Evolutionary conservation across 23 tunicate genomes (phyloP), one percentile per base, ranked within the genome.

Genomic region (Corella eumyota): DNA sequence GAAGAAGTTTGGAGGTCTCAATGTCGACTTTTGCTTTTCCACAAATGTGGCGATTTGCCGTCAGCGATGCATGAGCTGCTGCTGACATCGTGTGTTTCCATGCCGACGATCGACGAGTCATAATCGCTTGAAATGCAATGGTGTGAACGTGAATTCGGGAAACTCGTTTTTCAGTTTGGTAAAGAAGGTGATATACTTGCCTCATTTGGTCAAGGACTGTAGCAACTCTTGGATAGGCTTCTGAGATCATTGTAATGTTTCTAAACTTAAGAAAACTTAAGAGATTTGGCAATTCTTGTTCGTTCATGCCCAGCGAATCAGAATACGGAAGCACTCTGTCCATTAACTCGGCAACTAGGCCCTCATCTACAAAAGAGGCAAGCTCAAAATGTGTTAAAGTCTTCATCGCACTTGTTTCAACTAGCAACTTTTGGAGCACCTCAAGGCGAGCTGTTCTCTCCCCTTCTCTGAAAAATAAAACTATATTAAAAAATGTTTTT

Each of bases 51-150:
- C 98, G 77, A 40, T 90, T 81, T 0, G 98, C 98, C 4, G 98
- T 90, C 11, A 90, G 69, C 1, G 92, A 74, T 0, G 98, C 90
- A 65, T 80, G 90, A 19, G 98, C 98, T 3, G 98, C 76, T 2
- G 98, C 83, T 4, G 92, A 71, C 92, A 75, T 75, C 21, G 98
- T 90, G 59, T 75, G 75, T 54, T 81, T 90, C 98, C 98, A 90
- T 25, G 53, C 31, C 1, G 92, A 75, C 3, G 68, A 35, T 46
- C 64, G 34, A n/a, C 70, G 60, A 4, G 90, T 81, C 73, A 80
- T 53, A 25, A 90, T 90, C 5, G 98, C 98, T 90, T 90, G 98
- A 50, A 90, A 90, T 29, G 98, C 85, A 3, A 90, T 62, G 1
- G 90, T 90, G 92, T 90, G 98, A 25, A 90, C 92, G 53, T 90